A percentile compares a stretch with the other conserved stretches of the same genome.
Evolutionary conservation across 35 echinoderm and acorn worm species (phyloP).

Genomic region (Lytechinus variegatus): DNA sequence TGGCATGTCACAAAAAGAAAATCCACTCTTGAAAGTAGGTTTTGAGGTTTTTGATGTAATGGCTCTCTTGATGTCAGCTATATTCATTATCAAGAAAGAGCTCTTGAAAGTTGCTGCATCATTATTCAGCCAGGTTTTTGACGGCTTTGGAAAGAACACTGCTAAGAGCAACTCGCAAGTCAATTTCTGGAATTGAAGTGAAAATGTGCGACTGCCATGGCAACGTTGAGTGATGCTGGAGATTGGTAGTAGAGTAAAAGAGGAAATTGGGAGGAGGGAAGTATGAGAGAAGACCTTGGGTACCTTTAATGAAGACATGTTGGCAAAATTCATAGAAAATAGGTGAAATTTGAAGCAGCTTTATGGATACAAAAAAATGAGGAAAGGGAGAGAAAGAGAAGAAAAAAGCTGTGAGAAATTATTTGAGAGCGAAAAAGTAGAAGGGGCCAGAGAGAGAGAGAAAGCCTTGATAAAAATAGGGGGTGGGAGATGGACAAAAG

Average conservation of each 20-base stretch:
- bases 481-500: neutral
- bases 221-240: neutral
- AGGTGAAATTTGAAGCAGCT: neutral
- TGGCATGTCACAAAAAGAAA: neutral
- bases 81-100: neutral
- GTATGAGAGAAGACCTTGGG: neutral
- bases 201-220: neutral
- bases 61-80: neutral
- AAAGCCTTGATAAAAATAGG: neutral
- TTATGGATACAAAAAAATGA: neutral
- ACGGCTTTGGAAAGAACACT: neutral
- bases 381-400: neutral
- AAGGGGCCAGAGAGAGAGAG: neutral
- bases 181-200: neutral
- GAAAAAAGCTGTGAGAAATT: neutral
- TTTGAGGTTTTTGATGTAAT: neutral
- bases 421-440: too few relatives aligned
- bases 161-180: neutral
- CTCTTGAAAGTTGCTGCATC: neutral
- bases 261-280: constrained; percentile 9
- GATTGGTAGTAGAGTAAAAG: neutral
- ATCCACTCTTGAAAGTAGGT: neutral
- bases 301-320: neutral
- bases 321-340: neutral
- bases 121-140: neutral